Evolutionary conservation across 2,113 vertebrate genomes (phyloP).

Genomic region (Bambusicola thoracicus): DNA sequence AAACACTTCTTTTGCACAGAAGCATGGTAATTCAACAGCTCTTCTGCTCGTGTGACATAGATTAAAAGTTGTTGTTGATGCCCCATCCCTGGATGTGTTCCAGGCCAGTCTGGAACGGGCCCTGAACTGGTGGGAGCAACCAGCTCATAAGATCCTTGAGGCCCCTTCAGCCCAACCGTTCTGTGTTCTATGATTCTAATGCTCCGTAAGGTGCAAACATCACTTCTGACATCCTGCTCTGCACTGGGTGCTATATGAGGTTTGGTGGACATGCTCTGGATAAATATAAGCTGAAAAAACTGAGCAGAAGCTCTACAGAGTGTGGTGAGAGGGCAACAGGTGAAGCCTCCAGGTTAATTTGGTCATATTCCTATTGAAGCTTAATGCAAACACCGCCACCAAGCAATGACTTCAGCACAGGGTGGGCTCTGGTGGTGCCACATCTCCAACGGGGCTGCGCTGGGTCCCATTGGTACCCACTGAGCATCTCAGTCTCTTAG

Average conservation of each 20-base stretch:
- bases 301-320: background rate
- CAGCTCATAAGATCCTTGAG: too few species aligned
- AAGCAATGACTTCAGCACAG: background rate
- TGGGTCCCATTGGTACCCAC: rapidly evolving
- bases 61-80: too few species aligned
- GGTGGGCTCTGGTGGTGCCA: background rate
- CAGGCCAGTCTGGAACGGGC: too few species aligned
- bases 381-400: background rate
- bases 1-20: background rate
- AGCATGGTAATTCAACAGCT: background rate
- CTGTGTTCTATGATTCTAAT: background rate
- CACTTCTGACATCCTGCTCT: background rate
- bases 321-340: background rate
- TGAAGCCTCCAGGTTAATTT: background rate
- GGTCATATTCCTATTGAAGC: background rate
- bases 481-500: rapidly evolving
- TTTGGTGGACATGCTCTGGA: rapidly evolving
- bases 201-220: background rate
- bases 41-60: background rate
- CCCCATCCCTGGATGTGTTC: too few species aligned
- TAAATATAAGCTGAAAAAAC: background rate
- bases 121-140: too few species aligned
- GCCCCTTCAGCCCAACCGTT: too few species aligned
- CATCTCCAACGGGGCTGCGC: background rate
- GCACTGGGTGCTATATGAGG: background rate